Conservation (phyloP, 2,888 invertebrate species). For the Oscheius sp. region DNA sequence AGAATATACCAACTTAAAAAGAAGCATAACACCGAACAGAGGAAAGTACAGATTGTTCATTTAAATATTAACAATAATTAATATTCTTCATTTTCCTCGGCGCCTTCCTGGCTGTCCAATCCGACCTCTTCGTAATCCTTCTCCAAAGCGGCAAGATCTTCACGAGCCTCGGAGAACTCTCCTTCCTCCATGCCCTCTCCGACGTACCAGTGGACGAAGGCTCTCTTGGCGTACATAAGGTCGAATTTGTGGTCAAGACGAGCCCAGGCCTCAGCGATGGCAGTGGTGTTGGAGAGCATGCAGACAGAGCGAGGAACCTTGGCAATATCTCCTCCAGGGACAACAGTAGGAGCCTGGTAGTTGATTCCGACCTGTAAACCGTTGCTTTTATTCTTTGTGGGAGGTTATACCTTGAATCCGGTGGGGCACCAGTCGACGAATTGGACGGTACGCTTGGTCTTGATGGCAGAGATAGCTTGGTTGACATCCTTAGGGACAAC, state of each 20-base stretch:
- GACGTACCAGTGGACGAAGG: conserved; percentile 72
- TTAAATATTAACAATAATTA: conserved; percentile 22
- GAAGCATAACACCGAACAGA: no score
- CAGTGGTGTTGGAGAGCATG: conserved; percentile 89
- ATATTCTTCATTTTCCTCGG: conserved; percentile 52
- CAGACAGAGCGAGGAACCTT: conserved; percentile 80
- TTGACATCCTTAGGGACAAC: conserved; percentile 92
- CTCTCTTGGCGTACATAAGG: conserved; percentile 80
- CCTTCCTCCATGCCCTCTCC: conserved; percentile 70
- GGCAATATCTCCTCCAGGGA: conserved; percentile 87
- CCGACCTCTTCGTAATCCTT: conserved; percentile 64
- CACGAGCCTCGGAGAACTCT: conserved; percentile 69
- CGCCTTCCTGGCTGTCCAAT: conserved; percentile 36
- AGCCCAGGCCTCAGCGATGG: conserved; percentile 87
- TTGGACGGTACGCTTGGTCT: conserved; percentile 83
- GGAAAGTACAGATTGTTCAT: no score
- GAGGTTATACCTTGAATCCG: conserved; percentile 50
- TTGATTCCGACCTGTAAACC: conserved; percentile 73
- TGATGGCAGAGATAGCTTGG: conserved; percentile 91
- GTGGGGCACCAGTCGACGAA: conserved; percentile 80
- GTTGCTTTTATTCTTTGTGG: background rate
- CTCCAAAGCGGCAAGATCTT: conserved; percentile 63
- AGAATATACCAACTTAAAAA: background rate
- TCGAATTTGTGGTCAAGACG: conserved; percentile 81
- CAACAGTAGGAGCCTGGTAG: conserved; percentile 81